phyloP scores from a whole-genome alignment of 64 coral and sea anemone genomes.

The Pocillopora verrucosa region DNA sequence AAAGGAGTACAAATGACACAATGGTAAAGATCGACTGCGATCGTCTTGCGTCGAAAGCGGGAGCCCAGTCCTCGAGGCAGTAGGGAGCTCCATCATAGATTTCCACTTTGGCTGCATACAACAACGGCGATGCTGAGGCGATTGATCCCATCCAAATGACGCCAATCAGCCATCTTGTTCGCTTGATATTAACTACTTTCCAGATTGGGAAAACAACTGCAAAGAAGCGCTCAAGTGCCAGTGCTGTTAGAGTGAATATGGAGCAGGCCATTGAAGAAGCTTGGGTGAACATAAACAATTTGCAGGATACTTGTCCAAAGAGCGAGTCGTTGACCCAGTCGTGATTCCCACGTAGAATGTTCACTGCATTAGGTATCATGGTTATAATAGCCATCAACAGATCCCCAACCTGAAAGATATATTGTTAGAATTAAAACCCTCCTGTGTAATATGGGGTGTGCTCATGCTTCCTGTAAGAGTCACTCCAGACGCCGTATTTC shows the following conservation, averaged over 20 bases:
- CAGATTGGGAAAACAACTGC: constrained; percentile 53
- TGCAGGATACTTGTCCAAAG: constrained; percentile 47
- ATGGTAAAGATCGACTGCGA: constrained; percentile 40
- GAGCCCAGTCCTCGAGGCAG: constrained; percentile 43
- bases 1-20: constrained; percentile 44
- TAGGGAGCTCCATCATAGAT: background rate
- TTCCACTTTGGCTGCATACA: constrained; percentile 5
- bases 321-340: constrained; percentile 12
- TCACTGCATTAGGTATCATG: constrained; percentile 30
- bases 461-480: too few relatives aligned
- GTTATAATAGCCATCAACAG: constrained; percentile 41
- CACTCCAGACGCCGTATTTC: too few relatives aligned
- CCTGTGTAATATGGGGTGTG: too few relatives aligned
- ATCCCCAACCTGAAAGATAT: constrained; percentile 30
- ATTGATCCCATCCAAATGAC: background rate
- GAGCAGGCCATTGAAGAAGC: constrained; percentile 47
- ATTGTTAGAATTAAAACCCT: background rate
- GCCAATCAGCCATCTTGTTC: constrained; percentile 29
- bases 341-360: background rate
- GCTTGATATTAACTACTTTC: background rate
- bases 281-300: constrained; percentile 24
- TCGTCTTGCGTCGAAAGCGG: constrained; percentile 25
- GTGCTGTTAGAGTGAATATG: constrained; percentile 56
- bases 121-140: constrained; percentile 5
- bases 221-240: constrained; percentile 52